Evolutionary conservation across 2,797 vertebrate genomes (phyloP), one percentile per base, ranked within the genome.

Genomic region (Chelonia mydas): DNA sequence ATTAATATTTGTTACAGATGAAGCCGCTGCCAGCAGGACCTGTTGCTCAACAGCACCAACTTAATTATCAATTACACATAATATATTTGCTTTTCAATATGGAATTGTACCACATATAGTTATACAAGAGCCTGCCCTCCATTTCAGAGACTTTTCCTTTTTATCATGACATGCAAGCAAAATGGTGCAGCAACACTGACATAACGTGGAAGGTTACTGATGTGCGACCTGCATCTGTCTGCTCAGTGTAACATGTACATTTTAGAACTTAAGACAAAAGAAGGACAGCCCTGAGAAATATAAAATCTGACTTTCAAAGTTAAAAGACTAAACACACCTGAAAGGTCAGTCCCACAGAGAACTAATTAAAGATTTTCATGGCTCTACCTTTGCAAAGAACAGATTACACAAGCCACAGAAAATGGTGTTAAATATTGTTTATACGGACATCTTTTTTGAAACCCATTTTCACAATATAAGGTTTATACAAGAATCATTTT

Each of bases 21-120:
- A 81, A 86, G 95, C 81, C 47, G 31, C 91, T 92, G 96, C 97
- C 97, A 97, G 92, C 89, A 94, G 93, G 97, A 98, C 98, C 97
- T 97, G 97, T 97, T 97, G 98, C 84, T 96, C 94, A 81, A 97
- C 59, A 97, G 94, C 90, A 97, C 82, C 91, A 86, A 41, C 72
- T 97, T 97, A 95, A 97, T 97, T 97, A 97, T 92, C 94, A 1
- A 95, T 85, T 92, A 87, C 96, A 79, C 1, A 31, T 51, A 96
- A 95, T 92, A 93, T 95, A 96, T 89, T 91, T 95, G 94, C 93
- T 97, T 97, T 96, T 92, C 92, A 85, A 80, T 83, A 89, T 90
- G 85, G 93, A 94, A 94, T 19, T 54, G 45, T 3, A 61, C 16
- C 88, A 23, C 55, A 87, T 85, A 78, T 37, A 11, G 25, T 54